A percentile compares a stretch with the other conserved stretches of the same genome.
Conservation (phyloP, 2,888 invertebrate species). For the Odontothrips loti region DNA sequence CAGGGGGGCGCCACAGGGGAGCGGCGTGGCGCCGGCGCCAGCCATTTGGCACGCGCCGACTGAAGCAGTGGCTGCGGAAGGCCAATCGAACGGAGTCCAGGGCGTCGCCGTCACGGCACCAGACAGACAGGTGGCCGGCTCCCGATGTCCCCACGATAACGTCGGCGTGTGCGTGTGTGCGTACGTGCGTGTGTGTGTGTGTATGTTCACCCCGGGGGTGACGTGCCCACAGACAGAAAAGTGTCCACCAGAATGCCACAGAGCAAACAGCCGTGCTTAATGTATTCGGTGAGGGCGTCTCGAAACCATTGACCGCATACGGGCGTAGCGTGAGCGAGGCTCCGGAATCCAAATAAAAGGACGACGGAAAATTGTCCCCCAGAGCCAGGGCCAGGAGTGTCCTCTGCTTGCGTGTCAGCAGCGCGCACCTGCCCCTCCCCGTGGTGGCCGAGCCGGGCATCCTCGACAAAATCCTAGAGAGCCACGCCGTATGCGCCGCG, state of each 20-base stretch:
- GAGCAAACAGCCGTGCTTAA: constrained; percentile 6
- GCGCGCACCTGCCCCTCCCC: too few species aligned
- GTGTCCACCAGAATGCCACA: not conserved
- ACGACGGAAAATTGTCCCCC: too few species aligned
- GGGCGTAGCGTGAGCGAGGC: not conserved
- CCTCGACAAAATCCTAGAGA: too few species aligned
- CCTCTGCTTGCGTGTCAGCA: too few species aligned
- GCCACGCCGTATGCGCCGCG: too few species aligned
- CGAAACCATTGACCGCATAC: too few species aligned
- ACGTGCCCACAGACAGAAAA: not conserved
- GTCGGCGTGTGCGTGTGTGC: not conserved
- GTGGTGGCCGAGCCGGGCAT: too few species aligned
- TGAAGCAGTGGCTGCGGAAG: not conserved
- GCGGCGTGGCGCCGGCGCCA: not conserved
- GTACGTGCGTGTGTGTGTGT: not conserved
- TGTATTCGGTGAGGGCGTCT: not conserved
- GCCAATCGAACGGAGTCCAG: not conserved
- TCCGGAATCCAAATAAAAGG: not conserved
- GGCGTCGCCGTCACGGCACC: not conserved
- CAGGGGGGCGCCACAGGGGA: too few species aligned
- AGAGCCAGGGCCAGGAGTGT: too few species aligned
- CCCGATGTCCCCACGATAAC: not conserved
- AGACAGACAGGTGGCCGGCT: not conserved
- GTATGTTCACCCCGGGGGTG: too few species aligned
- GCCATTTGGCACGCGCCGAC: not conserved